These are phyloP conservation scores for Philereme transversata DNA, from an alignment of 2,888 invertebrate species.

Conservation along the genomic window DNA sequence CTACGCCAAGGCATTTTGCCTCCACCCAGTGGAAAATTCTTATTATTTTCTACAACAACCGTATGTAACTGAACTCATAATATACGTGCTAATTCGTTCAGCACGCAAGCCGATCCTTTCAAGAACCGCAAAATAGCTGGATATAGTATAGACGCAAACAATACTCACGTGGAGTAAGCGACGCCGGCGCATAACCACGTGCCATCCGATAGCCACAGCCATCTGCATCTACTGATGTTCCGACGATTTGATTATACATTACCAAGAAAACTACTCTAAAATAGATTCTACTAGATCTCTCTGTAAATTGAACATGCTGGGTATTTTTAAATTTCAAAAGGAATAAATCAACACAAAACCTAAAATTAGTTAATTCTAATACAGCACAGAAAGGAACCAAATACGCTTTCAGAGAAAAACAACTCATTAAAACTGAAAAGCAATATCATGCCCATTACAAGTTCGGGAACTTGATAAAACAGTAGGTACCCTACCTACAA, in stretches of 20 bases:
- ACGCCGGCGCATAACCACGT: slow-evolving; percentile 7
- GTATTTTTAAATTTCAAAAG: no score
- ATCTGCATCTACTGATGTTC: slow-evolving; percentile 1
- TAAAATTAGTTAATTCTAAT: no score
- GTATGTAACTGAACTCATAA: slow-evolving; percentile 4
- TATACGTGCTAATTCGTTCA: slow-evolving; percentile 18
- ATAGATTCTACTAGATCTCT: no score
- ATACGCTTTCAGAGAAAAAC: neutral
- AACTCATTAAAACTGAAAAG: slow-evolving; percentile 2
- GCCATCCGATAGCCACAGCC: neutral
- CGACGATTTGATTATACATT: no score
- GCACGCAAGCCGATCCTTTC: slow-evolving; percentile 13
- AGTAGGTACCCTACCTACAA: neutral
- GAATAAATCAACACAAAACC: no score
- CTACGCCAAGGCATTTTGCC: no score
- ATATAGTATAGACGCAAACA: slow-evolving; percentile 6
- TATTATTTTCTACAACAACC: slow-evolving; percentile 2
- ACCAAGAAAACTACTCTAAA: no score
- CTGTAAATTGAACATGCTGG: no score
- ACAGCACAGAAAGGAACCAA: neutral
- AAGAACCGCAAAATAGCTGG: slow-evolving; percentile 10
- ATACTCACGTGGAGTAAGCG: slow-evolving; percentile 12
- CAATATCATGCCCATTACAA: neutral
- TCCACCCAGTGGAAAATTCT: slow-evolving; percentile 9
- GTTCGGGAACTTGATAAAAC: neutral